Conservation (phyloP, 2,113 vertebrate genomes). For the Crotalus horridus region DNA sequence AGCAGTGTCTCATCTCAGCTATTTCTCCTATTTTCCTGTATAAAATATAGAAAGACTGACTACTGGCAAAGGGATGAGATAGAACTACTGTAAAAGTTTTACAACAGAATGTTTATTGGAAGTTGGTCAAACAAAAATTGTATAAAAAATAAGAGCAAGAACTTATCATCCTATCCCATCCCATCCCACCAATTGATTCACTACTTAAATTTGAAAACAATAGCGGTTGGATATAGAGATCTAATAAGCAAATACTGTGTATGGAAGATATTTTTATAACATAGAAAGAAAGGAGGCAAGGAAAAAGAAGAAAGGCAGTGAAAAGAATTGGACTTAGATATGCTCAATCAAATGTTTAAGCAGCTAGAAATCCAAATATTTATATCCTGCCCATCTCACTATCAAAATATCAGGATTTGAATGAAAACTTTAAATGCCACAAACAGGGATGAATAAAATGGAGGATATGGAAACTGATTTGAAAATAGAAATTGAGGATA, state of each 20-base stretch:
- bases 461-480: neutral
- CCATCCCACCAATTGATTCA: too few relatives aligned
- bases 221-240: neutral
- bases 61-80: neutral
- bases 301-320: neutral
- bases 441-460: neutral
- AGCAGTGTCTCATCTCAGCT: neutral
- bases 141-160: neutral
- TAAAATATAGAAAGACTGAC: neutral
- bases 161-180: neutral
- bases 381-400: too few relatives aligned
- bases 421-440: neutral
- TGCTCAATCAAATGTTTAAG: neutral
- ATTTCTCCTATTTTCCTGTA: neutral
- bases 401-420: neutral
- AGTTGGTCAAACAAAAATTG: neutral
- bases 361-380: neutral
- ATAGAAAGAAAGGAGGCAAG: neutral
- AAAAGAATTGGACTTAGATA: neutral
- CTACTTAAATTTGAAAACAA: neutral
- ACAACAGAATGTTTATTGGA: neutral
- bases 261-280: neutral
- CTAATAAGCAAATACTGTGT: neutral
- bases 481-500: neutral
- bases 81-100: neutral